These are phyloP conservation scores for Odontamblyopus lacepedii DNA, from an alignment of 2,797 vertebrate genomes.

Conservation along the genomic window DNA sequence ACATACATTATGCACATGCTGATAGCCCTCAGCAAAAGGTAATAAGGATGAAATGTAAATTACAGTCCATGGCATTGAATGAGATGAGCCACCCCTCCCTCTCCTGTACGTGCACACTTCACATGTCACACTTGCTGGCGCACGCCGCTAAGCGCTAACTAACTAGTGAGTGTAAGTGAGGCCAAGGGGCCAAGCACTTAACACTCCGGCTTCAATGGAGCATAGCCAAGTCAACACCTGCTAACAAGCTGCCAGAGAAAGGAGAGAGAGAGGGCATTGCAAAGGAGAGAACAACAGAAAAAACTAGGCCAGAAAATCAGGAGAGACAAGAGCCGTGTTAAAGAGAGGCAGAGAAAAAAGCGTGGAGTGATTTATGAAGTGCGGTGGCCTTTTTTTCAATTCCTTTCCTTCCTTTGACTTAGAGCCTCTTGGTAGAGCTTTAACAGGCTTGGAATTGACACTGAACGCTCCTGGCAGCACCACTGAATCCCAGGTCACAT, in stretches of 20 bases:
- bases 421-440: slow-evolving; percentile 56
- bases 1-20: not conserved
- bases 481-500: slow-evolving; percentile 17
- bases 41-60: slow-evolving; percentile 25
- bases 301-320: slow-evolving; percentile 29
- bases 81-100: slow-evolving; percentile 18
- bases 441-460: slow-evolving; percentile 65
- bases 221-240: slow-evolving; percentile 72
- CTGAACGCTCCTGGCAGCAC: slow-evolving; percentile 58
- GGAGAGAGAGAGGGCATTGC: slow-evolving; percentile 20
- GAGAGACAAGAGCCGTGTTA: slow-evolving; percentile 34
- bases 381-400: slow-evolving; percentile 48
- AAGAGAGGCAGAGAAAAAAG: slow-evolving; percentile 37
- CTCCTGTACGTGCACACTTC: slow-evolving; percentile 42
- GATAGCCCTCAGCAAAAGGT: slow-evolving; percentile 12
- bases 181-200: slow-evolving; percentile 67
- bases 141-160: slow-evolving; percentile 57
- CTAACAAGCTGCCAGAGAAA: slow-evolving; percentile 67
- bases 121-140: slow-evolving; percentile 51
- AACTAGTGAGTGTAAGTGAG: slow-evolving; percentile 64
- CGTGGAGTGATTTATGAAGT: slow-evolving; percentile 68
- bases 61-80: slow-evolving; percentile 19
- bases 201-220: slow-evolving; percentile 62
- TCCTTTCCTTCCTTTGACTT: slow-evolving; percentile 45
- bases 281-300: slow-evolving; percentile 24